phyloP scores from a whole-genome alignment of 1,140 invertebrate species.

The Tyrophagus putrescentiae region DNA sequence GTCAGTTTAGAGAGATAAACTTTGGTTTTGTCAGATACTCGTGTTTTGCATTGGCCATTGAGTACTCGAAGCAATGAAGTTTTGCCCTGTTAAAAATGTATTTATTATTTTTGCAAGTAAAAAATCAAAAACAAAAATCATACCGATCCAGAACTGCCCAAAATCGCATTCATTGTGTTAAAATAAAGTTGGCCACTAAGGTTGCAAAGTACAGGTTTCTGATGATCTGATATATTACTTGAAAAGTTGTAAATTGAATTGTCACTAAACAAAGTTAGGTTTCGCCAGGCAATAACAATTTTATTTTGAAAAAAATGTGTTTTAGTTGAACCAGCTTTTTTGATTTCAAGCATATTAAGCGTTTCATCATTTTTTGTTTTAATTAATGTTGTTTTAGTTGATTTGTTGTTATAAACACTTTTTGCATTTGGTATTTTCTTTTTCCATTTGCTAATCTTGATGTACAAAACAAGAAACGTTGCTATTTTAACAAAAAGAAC shows the following conservation, averaged over 20 bases:
- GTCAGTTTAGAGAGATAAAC: background rate
- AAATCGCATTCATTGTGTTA: background rate
- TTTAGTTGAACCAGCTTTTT: background rate
- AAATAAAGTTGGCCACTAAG: conserved; percentile 4
- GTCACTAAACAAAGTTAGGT: background rate
- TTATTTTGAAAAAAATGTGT: background rate
- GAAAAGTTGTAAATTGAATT: background rate
- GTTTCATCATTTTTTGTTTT: background rate
- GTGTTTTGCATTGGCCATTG: background rate
- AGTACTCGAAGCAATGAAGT: conserved; percentile 1
- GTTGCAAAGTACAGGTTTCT: background rate
- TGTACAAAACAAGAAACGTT: no score
- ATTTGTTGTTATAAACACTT: background rate
- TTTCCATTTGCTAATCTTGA: background rate
- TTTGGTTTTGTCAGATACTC: background rate
- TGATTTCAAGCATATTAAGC: background rate
- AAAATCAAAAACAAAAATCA: no score
- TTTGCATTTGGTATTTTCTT: background rate
- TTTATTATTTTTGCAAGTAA: no score
- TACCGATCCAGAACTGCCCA: background rate
- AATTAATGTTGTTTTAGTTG: background rate
- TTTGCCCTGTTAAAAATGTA: no score
- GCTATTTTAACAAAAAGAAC: no score
- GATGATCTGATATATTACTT: background rate
- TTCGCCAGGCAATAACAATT: background rate